Evolutionary conservation across 2,797 vertebrate species (phyloP), one percentile per base, ranked within the genome.

Genomic region (Brachyrhaphis roseni): DNA sequence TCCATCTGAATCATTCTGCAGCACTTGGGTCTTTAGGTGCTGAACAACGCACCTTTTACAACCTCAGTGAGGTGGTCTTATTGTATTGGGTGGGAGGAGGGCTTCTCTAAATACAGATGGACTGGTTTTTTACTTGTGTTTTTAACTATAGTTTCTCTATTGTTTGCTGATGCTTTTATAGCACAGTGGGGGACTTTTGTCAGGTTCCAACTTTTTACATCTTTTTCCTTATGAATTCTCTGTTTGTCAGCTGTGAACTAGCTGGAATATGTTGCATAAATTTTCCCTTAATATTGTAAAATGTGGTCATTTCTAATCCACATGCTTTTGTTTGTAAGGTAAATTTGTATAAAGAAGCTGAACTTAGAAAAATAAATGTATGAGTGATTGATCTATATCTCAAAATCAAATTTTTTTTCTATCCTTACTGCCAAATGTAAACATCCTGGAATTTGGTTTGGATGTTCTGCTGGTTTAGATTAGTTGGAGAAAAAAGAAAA

Each of bases 81-180:
- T 39, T 76, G 39, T 47, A 3, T 34, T 28, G 12, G 2, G 11
- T 1, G 8, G 23, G 26, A 0, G 39, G 23, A 6, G 39, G n/a
- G 16, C 41, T 26, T 62, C 81, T 83, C 66, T 62, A 47, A 85
- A 78, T 36, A 51, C 18, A 77, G 77, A 77, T 64, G 46, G 62
- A 10, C 1, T 41, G 7, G 5, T 76, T 66, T 28, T 46, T 53
- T 66, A 28, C 57, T 59, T 62, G 28, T 34, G 57, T 31, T 49
- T 47, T 51, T 10, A 73, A 43, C 43, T 82, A 53, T 41, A 28
- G 5, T 51, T 53, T 77, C 20, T 75, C 72, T 34, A 16, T 75
- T 83, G 59, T 81, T 74, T 76, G 59, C 41, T 72, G 39, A 1
- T 75, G 76, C 47, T 64, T 78, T 78, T 75, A 66, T 43, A 41